phyloP scores from a whole-genome alignment of 2,797 vertebrate genomes.

The Pipistrellus kuhlii region DNA sequence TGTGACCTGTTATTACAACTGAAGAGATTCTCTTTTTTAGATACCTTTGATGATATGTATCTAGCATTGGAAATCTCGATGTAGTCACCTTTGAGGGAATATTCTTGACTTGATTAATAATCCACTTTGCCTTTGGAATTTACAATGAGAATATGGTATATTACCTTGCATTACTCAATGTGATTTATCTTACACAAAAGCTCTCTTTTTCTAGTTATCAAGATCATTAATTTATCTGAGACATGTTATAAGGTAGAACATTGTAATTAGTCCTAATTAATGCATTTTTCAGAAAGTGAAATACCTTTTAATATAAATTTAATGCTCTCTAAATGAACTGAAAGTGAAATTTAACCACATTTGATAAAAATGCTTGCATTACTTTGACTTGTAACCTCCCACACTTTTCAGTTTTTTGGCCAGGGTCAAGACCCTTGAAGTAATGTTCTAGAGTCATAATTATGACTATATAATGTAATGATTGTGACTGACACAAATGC shows the following conservation, averaged over 20 bases:
- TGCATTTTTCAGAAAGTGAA: constrained; percentile 38
- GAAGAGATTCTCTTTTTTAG: constrained; percentile 2
- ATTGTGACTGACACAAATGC: not conserved
- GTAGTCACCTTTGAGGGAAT: not conserved
- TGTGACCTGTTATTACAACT: not conserved
- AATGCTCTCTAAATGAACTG: constrained; percentile 42
- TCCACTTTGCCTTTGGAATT: constrained; percentile 47
- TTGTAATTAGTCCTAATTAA: constrained; percentile 53
- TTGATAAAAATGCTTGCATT: constrained; percentile 53
- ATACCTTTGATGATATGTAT: not conserved
- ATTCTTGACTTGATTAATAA: constrained; percentile 25
- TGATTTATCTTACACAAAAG: constrained; percentile 44
- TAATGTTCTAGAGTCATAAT: constrained; percentile 12
- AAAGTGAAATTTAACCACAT: constrained; percentile 49
- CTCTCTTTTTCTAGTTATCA: constrained; percentile 13
- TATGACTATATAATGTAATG: not conserved
- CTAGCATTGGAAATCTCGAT: constrained; percentile 24
- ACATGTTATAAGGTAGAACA: constrained; percentile 21
- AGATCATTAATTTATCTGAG: constrained; percentile 9
- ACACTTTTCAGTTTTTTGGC: not conserved
- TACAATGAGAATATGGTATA: not conserved
- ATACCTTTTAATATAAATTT: constrained; percentile 62
- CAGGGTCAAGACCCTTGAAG: constrained; percentile 4
- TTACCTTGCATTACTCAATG: not conserved
- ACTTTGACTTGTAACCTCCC: not conserved